phyloP scores from a whole-genome alignment of 2,888 invertebrate genomes.

The Adela reaumurella region DNA sequence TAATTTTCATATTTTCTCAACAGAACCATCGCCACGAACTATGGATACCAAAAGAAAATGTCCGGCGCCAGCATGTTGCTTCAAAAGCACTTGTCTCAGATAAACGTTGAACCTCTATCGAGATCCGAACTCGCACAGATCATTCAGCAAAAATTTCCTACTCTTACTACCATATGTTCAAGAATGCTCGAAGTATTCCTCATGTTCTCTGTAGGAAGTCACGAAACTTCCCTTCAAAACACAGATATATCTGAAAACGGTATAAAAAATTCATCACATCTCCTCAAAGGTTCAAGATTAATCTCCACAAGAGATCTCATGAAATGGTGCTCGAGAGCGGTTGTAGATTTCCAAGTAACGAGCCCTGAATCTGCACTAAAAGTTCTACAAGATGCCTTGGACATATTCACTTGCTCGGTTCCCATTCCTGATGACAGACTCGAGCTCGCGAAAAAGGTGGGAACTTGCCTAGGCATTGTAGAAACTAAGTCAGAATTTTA shows the following conservation, averaged over 20 bases:
- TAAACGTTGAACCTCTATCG: slow-evolving; percentile 77
- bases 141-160: slow-evolving; percentile 65
- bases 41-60: slow-evolving; percentile 61
- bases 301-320: slow-evolving; percentile 86
- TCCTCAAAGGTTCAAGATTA: slow-evolving; percentile 56
- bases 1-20: slow-evolving; percentile 17
- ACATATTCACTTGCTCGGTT: slow-evolving; percentile 84
- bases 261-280: slow-evolving; percentile 16
- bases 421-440: slow-evolving; percentile 62
- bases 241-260: slow-evolving; percentile 20
- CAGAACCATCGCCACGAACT: slow-evolving; percentile 58
- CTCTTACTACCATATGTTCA: slow-evolving; percentile 66
- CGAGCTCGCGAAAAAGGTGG: slow-evolving; percentile 69
- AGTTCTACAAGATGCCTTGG: slow-evolving; percentile 84
- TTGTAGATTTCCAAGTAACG: slow-evolving; percentile 68
- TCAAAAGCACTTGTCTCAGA: slow-evolving; percentile 78
- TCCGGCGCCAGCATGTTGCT: slow-evolving; percentile 65
- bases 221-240: slow-evolving; percentile 46
- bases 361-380: slow-evolving; percentile 65
- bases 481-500: slow-evolving; percentile 80
- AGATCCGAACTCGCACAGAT: slow-evolving; percentile 71
- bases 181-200: slow-evolving; percentile 81
- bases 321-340: slow-evolving; percentile 84
- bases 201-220: slow-evolving; percentile 71
- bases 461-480: slow-evolving; percentile 76